Evolutionary conservation across 1,140 invertebrate species (phyloP).

Genomic region (Vanessa tameamea): DNA sequence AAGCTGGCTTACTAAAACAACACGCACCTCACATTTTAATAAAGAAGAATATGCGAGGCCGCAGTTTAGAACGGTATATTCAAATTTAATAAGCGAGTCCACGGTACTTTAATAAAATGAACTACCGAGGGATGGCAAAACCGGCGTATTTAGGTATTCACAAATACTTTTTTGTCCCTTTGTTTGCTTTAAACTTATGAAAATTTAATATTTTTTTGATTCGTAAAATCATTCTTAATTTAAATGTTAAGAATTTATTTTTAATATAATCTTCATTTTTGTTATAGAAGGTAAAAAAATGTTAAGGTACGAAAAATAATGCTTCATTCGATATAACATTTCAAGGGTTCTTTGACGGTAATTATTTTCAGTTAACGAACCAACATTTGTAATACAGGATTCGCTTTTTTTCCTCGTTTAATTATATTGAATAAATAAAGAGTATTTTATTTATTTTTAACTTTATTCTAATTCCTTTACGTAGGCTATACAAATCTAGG

Average conservation of each 20-base stretch:
- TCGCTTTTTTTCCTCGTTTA: too few relatives aligned
- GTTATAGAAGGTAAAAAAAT: neutral
- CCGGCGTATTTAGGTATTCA: slow-evolving; percentile 6
- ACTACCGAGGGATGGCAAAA: slow-evolving; percentile 13
- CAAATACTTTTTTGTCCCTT: slow-evolving; percentile 4
- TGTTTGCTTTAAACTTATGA: slow-evolving; percentile 6
- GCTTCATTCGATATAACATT: too few relatives aligned
- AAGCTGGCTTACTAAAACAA: slow-evolving; percentile 21
- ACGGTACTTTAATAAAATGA: slow-evolving; percentile 34
- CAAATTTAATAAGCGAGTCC: slow-evolving; percentile 38
- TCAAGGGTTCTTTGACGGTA: too few relatives aligned
- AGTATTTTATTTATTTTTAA: too few relatives aligned
- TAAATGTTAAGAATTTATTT: neutral
- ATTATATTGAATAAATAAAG: too few relatives aligned
- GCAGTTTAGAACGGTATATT: slow-evolving; percentile 31
- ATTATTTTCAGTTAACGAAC: too few relatives aligned
- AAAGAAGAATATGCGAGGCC: slow-evolving; percentile 27
- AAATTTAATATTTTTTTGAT: slow-evolving; percentile 1
- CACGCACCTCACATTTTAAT: slow-evolving; percentile 33
- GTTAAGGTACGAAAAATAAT: too few relatives aligned
- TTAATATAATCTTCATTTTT: neutral
- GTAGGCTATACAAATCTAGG: too few relatives aligned
- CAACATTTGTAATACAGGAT: too few relatives aligned
- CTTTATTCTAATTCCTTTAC: too few relatives aligned
- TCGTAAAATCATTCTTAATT: neutral